A percentile compares a stretch with the other conserved stretches of the same genome.
Evolutionary conservation across 2,888 invertebrate species (phyloP).

Genomic region (Bursaphelenchus okinawaensis): DNA sequence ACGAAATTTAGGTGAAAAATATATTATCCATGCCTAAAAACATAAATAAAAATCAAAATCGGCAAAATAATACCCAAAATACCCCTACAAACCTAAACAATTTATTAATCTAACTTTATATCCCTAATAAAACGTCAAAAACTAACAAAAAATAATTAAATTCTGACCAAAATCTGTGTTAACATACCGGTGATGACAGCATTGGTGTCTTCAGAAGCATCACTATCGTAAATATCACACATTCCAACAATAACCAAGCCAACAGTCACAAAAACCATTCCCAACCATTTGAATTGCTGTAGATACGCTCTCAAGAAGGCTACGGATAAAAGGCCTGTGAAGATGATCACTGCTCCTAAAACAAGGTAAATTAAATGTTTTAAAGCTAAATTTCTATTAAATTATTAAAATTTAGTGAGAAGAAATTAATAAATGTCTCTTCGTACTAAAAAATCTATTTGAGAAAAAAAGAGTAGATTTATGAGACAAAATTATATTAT

Average conservation of each 20-base stretch:
- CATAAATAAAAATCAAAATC: slow-evolving; percentile 1
- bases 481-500: too few relatives aligned
- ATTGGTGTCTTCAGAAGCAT: slow-evolving; percentile 61
- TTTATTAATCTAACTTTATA: too few relatives aligned
- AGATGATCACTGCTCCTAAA: slow-evolving; percentile 76
- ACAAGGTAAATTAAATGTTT: background rate
- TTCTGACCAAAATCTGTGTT: too few relatives aligned
- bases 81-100: too few relatives aligned
- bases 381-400: too few relatives aligned
- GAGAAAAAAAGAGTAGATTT: too few relatives aligned
- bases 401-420: too few relatives aligned
- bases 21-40: too few relatives aligned
- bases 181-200: slow-evolving; percentile 67
- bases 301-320: slow-evolving; percentile 44
- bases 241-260: slow-evolving; percentile 59
- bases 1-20: too few relatives aligned
- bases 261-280: slow-evolving; percentile 59
- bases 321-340: slow-evolving; percentile 66
- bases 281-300: slow-evolving; percentile 60
- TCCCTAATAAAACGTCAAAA: too few relatives aligned
- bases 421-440: too few relatives aligned
- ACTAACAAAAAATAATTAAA: slow-evolving; percentile 1
- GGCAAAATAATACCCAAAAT: background rate
- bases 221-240: slow-evolving; percentile 21
- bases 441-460: too few relatives aligned